Base-by-base conservation (phyloP, 2,888 invertebrate genomes). In the Nysson spinosus region DNA sequence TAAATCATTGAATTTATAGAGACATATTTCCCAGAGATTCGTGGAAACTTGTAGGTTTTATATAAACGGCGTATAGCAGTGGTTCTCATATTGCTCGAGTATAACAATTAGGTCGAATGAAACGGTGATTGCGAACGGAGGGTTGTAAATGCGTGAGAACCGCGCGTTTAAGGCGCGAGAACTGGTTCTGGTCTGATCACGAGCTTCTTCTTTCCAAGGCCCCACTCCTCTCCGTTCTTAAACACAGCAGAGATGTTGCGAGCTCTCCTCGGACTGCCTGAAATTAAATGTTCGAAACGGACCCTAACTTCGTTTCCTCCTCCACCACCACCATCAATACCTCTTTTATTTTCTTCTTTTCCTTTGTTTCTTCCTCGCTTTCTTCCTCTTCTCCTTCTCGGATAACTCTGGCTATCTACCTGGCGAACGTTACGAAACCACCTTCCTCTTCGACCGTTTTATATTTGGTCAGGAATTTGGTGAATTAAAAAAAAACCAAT, bases 91-190 rank as follows among this genome's bases (percentile, higher is more conserved):
- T 14, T 39, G 46, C 3, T 19, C 47, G 44, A 22, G 16, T 42
- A 39, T 12, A 60, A 55, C 64, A 75, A 78, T 77, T 79, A 72
- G 64, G 52, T 63, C 58, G 63, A 58, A 55, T 28, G 51, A 56
- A 66, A 69, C 51, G 56, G 52, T 37, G 69, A 56, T 44, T n/a
- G n/a, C n/a, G n/a, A n/a, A n/a, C n/a, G 69, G 55, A 60, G 58
- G 68, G 68, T 62, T 43, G 56, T 68, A 69, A 54, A 77, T 61
- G 77, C 80, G 81, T 82, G 83, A 83, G 83, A 83, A 82, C 83
- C 82, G 75, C 69, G 71, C 72, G 79, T 81, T 82, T 81, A 79
- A 76, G 75, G 77, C 81, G 81, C 83, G 80, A 83, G 79, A 83
- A 83, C 83, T 81, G 82, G 83, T 83, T 83, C 82, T 77, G 62